Base-by-base conservation (phyloP, 2,888 invertebrate species). In the Baronia brevicornis region DNA sequence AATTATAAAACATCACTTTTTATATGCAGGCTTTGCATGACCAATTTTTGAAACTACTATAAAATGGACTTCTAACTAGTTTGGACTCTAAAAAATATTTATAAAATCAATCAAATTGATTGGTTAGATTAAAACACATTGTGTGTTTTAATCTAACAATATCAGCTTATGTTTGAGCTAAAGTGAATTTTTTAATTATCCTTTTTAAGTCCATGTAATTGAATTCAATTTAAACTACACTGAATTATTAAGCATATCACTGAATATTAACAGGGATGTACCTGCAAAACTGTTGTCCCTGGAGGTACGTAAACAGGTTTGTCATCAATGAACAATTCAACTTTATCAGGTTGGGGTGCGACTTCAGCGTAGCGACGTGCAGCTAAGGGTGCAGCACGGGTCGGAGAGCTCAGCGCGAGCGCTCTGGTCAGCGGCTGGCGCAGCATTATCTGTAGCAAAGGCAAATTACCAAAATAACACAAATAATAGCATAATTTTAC, bases 301-400 rank as follows among this genome's bases (percentile, higher is more conserved):
- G 98, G 98, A 23, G 92, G 90, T 18, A 98, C 98, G 60, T 92
- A 84, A 1, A 99, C 97, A 43, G 94, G 91, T 69, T 96, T 93
- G 71, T 97, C 98, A 87, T 99, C 97, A 55, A 99, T 93, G 79
- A 98, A 99, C 25, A 99, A 93, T 86, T 98, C 98, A 22, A 98
- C 88, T 61, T 93, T 91, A 43, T 94, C 91, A 19, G 91, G 89
- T 34, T 86, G 86, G 38, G 86, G 69, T 38, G 74, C 80, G 40
- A 67, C 70, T 36, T 74, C 77, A 25, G 88, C 84, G 46, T 77
- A 84, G 50, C 82, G 78, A 35, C 84, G 75, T 13, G 62, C 57
- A 37, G 78, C 80, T 38, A 85, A 38, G 26, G 82, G 75, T 26
- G 72, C 72, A 36, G 60, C 66, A 32, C 80, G 77, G 34, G 60